Percentiles rank a stretch among this genome's conserved stretches.
Evolutionary conservation across 1,140 invertebrate species (phyloP).

Genomic region (Zaprionus lachaisei): DNA sequence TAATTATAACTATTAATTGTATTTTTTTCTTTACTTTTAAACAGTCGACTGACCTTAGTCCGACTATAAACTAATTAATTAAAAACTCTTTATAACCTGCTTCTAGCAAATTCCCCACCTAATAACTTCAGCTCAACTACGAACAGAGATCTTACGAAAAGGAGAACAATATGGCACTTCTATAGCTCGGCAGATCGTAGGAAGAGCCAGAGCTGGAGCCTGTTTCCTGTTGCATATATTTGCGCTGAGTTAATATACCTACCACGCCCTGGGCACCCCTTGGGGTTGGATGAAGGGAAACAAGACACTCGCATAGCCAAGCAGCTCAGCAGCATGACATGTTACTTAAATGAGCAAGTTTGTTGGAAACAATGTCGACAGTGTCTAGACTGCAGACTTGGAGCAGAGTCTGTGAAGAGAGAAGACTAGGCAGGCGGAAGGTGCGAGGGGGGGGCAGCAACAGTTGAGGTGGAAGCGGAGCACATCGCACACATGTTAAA

Average conservation of each 20-base stretch:
- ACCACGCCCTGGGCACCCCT: not conserved
- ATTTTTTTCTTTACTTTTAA: no score
- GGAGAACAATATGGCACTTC: not conserved
- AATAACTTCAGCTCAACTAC: not conserved
- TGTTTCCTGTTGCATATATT: constrained; percentile 1
- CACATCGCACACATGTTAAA: constrained; percentile 19
- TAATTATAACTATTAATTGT: no score
- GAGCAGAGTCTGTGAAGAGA: not conserved
- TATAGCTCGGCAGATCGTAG: not conserved
- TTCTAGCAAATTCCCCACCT: no score
- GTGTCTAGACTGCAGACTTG: constrained; percentile 69
- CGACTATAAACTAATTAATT: no score
- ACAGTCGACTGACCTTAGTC: no score
- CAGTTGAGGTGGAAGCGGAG: constrained; percentile 27
- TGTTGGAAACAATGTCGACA: constrained; percentile 83
- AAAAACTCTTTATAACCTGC: no score
- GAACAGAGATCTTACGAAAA: not conserved
- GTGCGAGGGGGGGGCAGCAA: not conserved
- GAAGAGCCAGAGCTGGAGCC: not conserved
- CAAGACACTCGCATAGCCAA: constrained; percentile 29
- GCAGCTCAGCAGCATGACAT: constrained; percentile 70
- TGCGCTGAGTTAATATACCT: constrained; percentile 4
- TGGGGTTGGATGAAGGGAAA: not conserved
- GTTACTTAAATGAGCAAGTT: constrained; percentile 83
- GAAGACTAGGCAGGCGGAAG: not conserved